Base-by-base conservation (phyloP, 2,797 vertebrate genomes). In the Pyrocephalus nanus region DNA sequence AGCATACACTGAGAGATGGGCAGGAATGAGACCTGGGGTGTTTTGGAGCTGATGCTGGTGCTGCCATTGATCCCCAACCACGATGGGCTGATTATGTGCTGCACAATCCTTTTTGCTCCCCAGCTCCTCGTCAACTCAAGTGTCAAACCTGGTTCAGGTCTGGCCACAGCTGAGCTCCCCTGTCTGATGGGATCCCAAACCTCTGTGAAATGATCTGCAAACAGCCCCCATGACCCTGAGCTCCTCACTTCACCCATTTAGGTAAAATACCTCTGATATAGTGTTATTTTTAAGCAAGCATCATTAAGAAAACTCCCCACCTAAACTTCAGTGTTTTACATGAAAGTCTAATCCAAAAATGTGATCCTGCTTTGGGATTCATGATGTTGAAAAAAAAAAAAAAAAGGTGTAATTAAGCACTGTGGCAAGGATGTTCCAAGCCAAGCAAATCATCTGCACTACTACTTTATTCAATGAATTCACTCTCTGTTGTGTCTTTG, bases 401-500 rank as follows among this genome's bases (percentile, higher is more conserved):
- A 53, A 69, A 81, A 42, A 23, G 42, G 40, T 66, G 86, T 30
- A 93, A 82, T 90, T 93, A 83, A 92, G 89, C 54, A 82, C 74
- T 77, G 76, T 62, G 76, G 79, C 45, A 42, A 70, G 64, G 67
- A 54, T 43, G 48, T 82, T 96, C 53, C 57, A 88, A 93, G 51
- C 57, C 79, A 89, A 83, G 85, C 8, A 90, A 86, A 94, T 92
- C 6, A 87, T 82, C 29, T 65, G 40, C 86, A 92, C 18, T 72
- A 84, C 53, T 79, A 74, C 74, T 88, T 87, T 53, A 87, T 93
- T 97, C 88, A 92, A 90, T 85, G 86, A 95, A 95, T 93, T 89
- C n/a, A 51, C 71, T 85, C 77, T 85, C 83, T 82, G 77, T 90
- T 94, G 64, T 89, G 64, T 74, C 77, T 94, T 96, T 93, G 64